Conservation (phyloP, 2,888 invertebrate species). For the Allacma fusca region DNA sequence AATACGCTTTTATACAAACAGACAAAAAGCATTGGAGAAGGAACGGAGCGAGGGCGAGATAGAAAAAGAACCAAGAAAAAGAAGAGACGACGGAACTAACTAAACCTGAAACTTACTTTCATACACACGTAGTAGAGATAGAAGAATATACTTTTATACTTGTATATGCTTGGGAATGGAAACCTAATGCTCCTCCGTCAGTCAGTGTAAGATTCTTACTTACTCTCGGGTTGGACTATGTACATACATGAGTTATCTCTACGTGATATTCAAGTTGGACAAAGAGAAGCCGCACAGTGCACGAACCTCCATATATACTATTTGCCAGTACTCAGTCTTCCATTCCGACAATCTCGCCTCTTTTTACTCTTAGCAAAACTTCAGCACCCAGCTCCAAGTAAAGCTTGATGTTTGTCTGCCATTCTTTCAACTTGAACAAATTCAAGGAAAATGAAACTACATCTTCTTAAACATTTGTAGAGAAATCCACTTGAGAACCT, state of each 20-base stretch:
- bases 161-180: neutral
- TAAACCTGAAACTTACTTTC: conserved; percentile 12
- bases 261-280: conserved; percentile 26
- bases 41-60: neutral
- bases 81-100: conserved; percentile 8
- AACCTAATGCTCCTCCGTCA: neutral
- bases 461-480: conserved; percentile 19
- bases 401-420: conserved; percentile 32
- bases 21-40: conserved; percentile 12
- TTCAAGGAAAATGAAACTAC: conserved; percentile 40
- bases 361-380: neutral
- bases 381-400: conserved; percentile 16
- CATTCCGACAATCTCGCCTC: conserved; percentile 27
- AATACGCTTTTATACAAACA: conserved; percentile 8
- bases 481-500: conserved; percentile 32
- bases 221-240: neutral
- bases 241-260: neutral
- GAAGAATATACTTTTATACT: no score
- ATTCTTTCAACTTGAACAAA: conserved; percentile 39
- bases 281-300: conserved; percentile 40
- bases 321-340: conserved; percentile 32
- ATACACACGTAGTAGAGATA: neutral
- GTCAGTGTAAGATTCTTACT: neutral
- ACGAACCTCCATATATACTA: neutral
- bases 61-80: neutral